Conservation (phyloP, 2,888 invertebrate species). For the Drosophila colorata region DNA sequence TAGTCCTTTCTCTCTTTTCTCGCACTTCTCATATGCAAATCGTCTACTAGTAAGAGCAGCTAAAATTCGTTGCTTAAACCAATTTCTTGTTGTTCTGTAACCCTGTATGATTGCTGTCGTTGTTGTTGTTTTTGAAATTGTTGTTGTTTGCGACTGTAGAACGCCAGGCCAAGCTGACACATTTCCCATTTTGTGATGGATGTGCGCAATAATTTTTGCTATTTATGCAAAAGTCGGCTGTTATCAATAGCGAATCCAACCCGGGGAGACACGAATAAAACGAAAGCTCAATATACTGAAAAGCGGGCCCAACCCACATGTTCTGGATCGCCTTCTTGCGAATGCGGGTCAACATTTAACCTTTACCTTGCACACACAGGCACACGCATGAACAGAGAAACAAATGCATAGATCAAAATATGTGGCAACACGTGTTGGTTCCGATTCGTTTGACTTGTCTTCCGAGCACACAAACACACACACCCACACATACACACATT, state of each 20-base stretch:
- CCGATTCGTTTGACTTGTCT: slow-evolving; percentile 55
- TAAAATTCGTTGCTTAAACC: slow-evolving; percentile 17
- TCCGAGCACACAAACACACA: background rate
- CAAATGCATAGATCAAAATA: slow-evolving; percentile 63
- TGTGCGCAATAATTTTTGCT: slow-evolving; percentile 78
- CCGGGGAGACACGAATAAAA: background rate
- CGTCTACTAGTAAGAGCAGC: slow-evolving; percentile 5
- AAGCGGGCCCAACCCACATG: slow-evolving; percentile 27
- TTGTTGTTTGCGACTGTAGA: slow-evolving; percentile 10
- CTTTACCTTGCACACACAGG: slow-evolving; percentile 67
- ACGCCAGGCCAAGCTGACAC: slow-evolving; percentile 67
- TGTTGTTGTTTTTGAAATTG: slow-evolving; percentile 21
- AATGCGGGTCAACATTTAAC: slow-evolving; percentile 77
- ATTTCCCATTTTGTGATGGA: slow-evolving; percentile 76
- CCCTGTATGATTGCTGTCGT: slow-evolving; percentile 4
- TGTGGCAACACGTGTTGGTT: slow-evolving; percentile 73
- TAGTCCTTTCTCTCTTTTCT: no score
- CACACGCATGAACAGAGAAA: slow-evolving; percentile 2
- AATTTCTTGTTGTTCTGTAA: slow-evolving; percentile 24
- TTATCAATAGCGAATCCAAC: slow-evolving; percentile 55
- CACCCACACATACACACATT: background rate
- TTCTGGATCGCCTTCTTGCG: slow-evolving; percentile 50
- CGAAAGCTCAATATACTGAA: no score
- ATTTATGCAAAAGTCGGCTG: slow-evolving; percentile 75
- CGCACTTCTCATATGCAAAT: background rate